These are phyloP conservation scores for Caenorhabditis doughertyi DNA, from an alignment of 2,888 invertebrate genomes.

Conservation along the genomic window DNA sequence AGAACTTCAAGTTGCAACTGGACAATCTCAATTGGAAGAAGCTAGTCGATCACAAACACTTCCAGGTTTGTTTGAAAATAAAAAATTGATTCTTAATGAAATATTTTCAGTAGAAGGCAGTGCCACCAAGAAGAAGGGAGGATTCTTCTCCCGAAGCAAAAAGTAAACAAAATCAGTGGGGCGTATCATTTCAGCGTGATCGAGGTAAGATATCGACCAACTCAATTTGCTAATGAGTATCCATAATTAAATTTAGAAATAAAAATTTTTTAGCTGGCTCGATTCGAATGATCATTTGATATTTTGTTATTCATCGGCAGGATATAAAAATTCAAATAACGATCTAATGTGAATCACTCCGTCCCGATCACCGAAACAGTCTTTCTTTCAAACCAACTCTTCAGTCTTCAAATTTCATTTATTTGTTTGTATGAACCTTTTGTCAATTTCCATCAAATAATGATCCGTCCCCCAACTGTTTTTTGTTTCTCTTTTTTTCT, in stretches of 20 bases:
- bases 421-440: conserved; percentile 40
- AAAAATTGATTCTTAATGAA: background rate
- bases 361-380: conserved; percentile 54
- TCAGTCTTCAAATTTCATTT: conserved; percentile 25
- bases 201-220: conserved; percentile 41
- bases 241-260: background rate
- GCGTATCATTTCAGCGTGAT: conserved; percentile 40
- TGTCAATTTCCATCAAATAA: background rate
- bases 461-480: conserved; percentile 18
- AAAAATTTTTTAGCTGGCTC: conserved; percentile 29
- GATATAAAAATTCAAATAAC: background rate
- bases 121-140: conserved; percentile 75
- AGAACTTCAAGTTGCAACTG: conserved; percentile 89
- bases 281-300: conserved; percentile 32
- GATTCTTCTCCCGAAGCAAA: conserved; percentile 79
- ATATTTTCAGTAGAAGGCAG: conserved; percentile 57
- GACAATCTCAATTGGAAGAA: conserved; percentile 82
- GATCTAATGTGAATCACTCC: conserved; percentile 39
- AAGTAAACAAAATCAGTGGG: conserved; percentile 69
- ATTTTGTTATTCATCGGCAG: conserved; percentile 37
- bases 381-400: conserved; percentile 53
- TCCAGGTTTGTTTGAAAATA: conserved; percentile 44
- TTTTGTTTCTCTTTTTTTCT: conserved; percentile 5
- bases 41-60: conserved; percentile 84
- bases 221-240: too few relatives aligned